phyloP scores from a whole-genome alignment of 1,140 invertebrate genomes.

The Liolophura sinensis region DNA sequence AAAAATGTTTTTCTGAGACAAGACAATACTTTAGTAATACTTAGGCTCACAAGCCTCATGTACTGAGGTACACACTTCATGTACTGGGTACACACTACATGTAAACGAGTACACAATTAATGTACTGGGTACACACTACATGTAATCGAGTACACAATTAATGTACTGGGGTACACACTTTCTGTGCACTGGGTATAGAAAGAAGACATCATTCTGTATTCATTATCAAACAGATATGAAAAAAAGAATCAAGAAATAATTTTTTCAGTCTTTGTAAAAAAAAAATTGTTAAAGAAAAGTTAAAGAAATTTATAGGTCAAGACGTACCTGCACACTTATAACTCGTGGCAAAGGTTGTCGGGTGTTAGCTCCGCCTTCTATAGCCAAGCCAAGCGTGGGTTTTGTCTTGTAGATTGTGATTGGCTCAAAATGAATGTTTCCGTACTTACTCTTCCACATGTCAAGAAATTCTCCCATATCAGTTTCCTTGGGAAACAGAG shows the following conservation, averaged over 20 bases:
- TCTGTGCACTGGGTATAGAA: too few species aligned
- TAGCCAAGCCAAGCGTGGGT: conserved; percentile 92
- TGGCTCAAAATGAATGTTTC: conserved; percentile 34
- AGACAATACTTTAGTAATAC: too few species aligned
- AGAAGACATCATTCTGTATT: conserved; percentile 1
- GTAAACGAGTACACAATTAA: too few species aligned
- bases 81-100: too few species aligned
- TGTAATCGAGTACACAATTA: too few species aligned
- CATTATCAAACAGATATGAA: conserved; percentile 3
- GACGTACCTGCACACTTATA: conserved; percentile 91
- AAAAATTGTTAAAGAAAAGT: conserved; percentile 1
- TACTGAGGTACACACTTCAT: too few species aligned
- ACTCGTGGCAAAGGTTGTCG: conserved; percentile 91
- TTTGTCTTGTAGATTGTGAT: conserved; percentile 75
- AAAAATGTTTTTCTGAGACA: too few species aligned
- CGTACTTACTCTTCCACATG: conserved; percentile 22
- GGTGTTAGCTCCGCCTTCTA: conserved; percentile 94
- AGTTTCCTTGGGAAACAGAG: too few species aligned
- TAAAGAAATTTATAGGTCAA: not conserved
- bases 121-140: too few species aligned
- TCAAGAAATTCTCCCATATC: too few species aligned
- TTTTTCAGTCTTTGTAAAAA: not conserved
- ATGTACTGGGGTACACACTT: too few species aligned
- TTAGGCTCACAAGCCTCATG: too few species aligned
- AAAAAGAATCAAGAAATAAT: not conserved